Base-by-base conservation (phyloP, 2,797 vertebrate species). In the Tarsius wallacei region DNA sequence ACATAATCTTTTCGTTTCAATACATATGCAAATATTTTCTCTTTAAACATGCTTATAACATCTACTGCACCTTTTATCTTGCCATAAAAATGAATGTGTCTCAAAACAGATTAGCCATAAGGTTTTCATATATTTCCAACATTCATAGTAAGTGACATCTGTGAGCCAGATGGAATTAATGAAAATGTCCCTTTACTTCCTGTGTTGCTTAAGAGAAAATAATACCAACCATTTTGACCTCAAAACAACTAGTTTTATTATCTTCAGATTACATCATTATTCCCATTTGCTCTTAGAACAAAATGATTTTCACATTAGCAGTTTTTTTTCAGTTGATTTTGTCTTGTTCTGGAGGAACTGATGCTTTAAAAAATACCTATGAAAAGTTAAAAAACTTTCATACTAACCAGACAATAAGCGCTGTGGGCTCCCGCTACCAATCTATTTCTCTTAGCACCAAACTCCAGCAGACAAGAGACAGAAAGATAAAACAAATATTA, bases 111-210 rank as follows among this genome's bases (percentile, higher is more conserved):
- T 95, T 95, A 87, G 47, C 47, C 87, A 36, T 85, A 96, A 94
- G 8, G 19, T 73, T 92, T 96, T 96, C 71, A 63, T 94, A 88
- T 87, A 51, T 96, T 97, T 96, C 24, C 12, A 86, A 0, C 77
- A 77, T 95, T 97, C 77, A 1, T 0, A 84, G 80, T 93, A 96
- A 97, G 68, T 87, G 85, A 90, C 94, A 97, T 97, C 90, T 98
- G 97, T 85, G 95, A 97, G 7, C 88, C 73, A 97, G 73, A 83
- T 95, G 68, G 59, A 93, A 51, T 87, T 94, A 86, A 95, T 92
- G 64, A 19, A 53, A 96, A 93, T 90, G 26, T 76, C 9, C 7
- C 82, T 93, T 96, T 64, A 55, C 42, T 97, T 98, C 84, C 64
- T 98, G 42, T 96, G 31, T 90, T 87, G 16, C 51, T 93, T 9